A percentile compares a stretch with the other conserved stretches of the same genome.
Conservation (phyloP, 2,797 vertebrate species). For the Paramormyrops hopkinsi region DNA sequence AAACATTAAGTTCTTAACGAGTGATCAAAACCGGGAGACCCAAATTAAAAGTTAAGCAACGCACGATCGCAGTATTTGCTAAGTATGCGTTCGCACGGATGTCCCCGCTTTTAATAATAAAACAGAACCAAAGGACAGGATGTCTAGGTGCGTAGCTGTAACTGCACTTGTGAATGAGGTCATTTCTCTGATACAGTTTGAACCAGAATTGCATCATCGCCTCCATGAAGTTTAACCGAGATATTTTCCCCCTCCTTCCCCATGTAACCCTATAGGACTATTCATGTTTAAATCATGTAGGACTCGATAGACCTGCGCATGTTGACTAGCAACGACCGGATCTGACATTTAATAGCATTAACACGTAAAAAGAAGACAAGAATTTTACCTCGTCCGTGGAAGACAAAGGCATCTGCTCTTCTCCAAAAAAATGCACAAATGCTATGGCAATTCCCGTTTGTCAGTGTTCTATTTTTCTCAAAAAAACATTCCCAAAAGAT, state of each 20-base stretch:
- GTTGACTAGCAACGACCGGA: background rate
- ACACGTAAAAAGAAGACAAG: background rate
- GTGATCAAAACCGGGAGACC: background rate
- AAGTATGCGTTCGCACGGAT: background rate
- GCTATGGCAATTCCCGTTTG: slow-evolving; percentile 30
- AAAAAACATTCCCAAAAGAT: slow-evolving; percentile 23
- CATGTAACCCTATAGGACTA: slow-evolving; percentile 19
- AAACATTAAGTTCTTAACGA: background rate
- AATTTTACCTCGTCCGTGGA: slow-evolving; percentile 41
- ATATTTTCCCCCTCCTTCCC: slow-evolving; percentile 25
- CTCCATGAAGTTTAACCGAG: slow-evolving; percentile 38
- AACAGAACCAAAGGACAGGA: background rate
- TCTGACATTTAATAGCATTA: background rate
- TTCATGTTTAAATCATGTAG: background rate
- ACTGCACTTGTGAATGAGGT: slow-evolving; percentile 15
- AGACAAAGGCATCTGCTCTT: slow-evolving; percentile 46
- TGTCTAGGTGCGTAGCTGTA: background rate
- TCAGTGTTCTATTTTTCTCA: slow-evolving; percentile 20
- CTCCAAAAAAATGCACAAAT: slow-evolving; percentile 41
- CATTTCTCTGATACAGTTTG: slow-evolving; percentile 14
- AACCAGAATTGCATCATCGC: slow-evolving; percentile 34
- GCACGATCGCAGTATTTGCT: background rate
- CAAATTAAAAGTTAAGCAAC: background rate
- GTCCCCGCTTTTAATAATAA: background rate
- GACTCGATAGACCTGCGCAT: background rate